Conservation (phyloP, 2,888 invertebrate genomes). For the Amiota mariae region DNA sequence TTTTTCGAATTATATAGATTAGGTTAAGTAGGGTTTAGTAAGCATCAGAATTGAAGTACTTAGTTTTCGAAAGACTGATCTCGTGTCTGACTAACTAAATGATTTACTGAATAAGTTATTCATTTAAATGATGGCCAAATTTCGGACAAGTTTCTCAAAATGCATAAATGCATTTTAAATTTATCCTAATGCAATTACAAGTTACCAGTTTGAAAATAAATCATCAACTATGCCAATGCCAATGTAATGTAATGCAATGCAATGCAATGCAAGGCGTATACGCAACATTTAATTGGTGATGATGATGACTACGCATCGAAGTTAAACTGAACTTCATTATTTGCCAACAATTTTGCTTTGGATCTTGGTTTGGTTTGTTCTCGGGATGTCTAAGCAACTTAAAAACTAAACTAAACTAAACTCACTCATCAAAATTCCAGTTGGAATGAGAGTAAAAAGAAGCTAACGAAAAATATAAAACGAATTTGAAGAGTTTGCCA, state of each 20-base stretch:
- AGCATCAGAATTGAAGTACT: too few species aligned
- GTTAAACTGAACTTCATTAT: constrained; percentile 23
- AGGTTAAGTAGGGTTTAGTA: too few species aligned
- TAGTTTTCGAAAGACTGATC: too few species aligned
- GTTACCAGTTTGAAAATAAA: not conserved
- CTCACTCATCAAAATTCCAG: constrained; percentile 61
- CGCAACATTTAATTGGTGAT: constrained; percentile 61
- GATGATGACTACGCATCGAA: too few species aligned
- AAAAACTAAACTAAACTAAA: not conserved
- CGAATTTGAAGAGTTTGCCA: not conserved
- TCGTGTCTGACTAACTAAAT: not conserved
- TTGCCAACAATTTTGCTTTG: constrained; percentile 13
- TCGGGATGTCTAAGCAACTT: too few species aligned
- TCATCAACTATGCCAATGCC: too few species aligned
- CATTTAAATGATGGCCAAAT: not conserved
- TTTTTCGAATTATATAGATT: too few species aligned
- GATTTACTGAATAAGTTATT: not conserved
- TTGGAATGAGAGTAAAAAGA: constrained; percentile 49
- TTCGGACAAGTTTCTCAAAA: not conserved
- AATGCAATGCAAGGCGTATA: constrained; percentile 46
- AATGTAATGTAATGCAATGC: not conserved
- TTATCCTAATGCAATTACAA: constrained; percentile 4
- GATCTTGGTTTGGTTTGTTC: too few species aligned
- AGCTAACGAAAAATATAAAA: not conserved
- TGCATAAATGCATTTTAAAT: constrained; percentile 5